Conservation (phyloP, 2,888 invertebrate genomes). For the Ctena decussata region DNA sequence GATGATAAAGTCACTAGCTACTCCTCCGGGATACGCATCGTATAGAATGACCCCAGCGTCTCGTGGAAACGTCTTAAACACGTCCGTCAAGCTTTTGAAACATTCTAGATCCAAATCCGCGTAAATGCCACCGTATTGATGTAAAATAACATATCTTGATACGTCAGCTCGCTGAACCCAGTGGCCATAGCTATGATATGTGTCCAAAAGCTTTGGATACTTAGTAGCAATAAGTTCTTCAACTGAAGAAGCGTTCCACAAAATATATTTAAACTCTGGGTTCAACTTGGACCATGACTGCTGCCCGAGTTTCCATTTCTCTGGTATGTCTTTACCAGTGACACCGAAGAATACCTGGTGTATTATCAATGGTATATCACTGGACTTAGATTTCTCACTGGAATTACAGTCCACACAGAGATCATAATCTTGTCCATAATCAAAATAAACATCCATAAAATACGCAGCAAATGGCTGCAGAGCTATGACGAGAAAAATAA, state of each 20-base stretch:
- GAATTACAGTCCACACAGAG: too few species aligned
- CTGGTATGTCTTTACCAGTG: neutral
- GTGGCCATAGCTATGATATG: neutral
- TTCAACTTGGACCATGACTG: neutral
- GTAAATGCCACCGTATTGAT: neutral
- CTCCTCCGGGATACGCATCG: neutral
- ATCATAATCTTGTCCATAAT: too few species aligned
- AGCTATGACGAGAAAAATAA: too few species aligned
- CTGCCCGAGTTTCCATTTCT: neutral
- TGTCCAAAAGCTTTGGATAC: neutral
- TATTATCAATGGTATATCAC: neutral
- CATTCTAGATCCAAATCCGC: neutral
- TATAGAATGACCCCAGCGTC: neutral
- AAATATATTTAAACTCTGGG: neutral
- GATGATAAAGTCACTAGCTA: neutral
- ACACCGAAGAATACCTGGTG: neutral
- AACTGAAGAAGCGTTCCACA: neutral
- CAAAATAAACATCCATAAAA: too few species aligned
- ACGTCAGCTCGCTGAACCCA: neutral
- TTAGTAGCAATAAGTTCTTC: neutral
- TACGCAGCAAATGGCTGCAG: too few species aligned
- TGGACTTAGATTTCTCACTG: too few species aligned
- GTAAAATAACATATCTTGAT: neutral
- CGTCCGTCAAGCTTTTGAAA: neutral
- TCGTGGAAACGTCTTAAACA: neutral